phyloP scores from a whole-genome alignment of 2,113 vertebrate genomes.

The Nerophis lumbriciformis region DNA sequence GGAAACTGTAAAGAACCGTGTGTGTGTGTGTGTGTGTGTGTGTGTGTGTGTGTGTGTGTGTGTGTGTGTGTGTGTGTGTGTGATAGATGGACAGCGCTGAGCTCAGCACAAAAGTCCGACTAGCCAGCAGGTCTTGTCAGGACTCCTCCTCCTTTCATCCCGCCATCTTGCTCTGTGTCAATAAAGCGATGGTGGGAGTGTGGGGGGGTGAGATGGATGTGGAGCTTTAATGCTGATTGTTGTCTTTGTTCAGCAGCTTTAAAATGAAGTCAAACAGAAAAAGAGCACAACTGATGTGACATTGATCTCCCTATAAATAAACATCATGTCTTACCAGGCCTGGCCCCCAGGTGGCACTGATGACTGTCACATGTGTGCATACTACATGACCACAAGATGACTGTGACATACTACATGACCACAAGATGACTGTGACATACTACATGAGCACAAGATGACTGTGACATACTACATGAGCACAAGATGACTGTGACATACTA shows the following conservation, averaged over 20 bases:
- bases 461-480: no score
- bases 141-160: conserved; percentile 41
- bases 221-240: conserved; percentile 55
- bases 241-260: conserved; percentile 54
- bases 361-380: no score
- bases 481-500: no score
- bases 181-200: conserved; percentile 47
- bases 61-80: conserved; percentile 17
- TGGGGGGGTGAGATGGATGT: conserved; percentile 43
- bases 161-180: conserved; percentile 56
- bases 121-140: conserved; percentile 52
- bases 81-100: conserved; percentile 48
- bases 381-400: no score
- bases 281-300: no score
- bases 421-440: no score
- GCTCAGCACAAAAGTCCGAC: conserved; percentile 53
- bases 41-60: conserved; percentile 15
- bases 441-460: no score
- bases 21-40: conserved; percentile 19
- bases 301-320: no score
- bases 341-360: no score
- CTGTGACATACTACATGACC: no score
- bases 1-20: no score
- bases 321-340: no score
- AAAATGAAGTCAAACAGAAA: conserved; percentile 18